Percentiles rank a stretch among this genome's conserved stretches.
Conservation (phyloP, 92 coral and sea anemone species). For the Plumapathes pennacea region DNA sequence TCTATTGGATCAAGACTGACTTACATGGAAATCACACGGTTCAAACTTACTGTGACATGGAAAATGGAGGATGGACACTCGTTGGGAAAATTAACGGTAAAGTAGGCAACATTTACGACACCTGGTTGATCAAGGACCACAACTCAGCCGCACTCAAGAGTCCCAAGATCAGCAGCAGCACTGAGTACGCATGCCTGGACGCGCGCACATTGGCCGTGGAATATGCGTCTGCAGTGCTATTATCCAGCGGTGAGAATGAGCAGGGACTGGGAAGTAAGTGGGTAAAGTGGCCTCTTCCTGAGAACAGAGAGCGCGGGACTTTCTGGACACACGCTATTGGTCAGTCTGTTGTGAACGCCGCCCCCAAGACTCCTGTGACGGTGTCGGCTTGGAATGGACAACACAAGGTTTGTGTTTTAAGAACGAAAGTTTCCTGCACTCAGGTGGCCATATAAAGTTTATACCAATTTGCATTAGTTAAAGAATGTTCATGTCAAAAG, state of each 20-base stretch:
- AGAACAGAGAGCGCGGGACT: conserved; percentile 23
- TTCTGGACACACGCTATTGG: conserved; percentile 55
- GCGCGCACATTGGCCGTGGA: conserved; percentile 9
- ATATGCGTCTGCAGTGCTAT: conserved; percentile 30
- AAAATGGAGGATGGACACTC: conserved; percentile 85
- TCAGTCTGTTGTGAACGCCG: conserved; percentile 13
- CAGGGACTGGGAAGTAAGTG: conserved; percentile 37
- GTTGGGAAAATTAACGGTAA: conserved; percentile 83
- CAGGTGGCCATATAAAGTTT: no score
- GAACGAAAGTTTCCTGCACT: no score
- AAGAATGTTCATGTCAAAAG: no score
- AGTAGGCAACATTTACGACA: conserved; percentile 48
- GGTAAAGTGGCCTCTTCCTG: conserved; percentile 59
- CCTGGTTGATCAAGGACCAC: conserved; percentile 62
- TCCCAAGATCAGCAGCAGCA: conserved; percentile 12
- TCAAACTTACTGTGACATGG: conserved; percentile 81
- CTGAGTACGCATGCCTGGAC: not conserved
- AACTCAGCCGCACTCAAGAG: conserved; percentile 31
- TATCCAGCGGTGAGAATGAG: conserved; percentile 50
- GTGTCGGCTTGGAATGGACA: conserved; percentile 55
- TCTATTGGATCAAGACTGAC: conserved; percentile 77
- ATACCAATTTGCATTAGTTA: no score
- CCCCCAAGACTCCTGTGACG: conserved; percentile 27
- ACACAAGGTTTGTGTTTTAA: no score
- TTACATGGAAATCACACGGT: conserved; percentile 19